Evolutionary conservation across 2,113 vertebrate species (phyloP).

Genomic region (Campylorhamphus procurvoides): DNA sequence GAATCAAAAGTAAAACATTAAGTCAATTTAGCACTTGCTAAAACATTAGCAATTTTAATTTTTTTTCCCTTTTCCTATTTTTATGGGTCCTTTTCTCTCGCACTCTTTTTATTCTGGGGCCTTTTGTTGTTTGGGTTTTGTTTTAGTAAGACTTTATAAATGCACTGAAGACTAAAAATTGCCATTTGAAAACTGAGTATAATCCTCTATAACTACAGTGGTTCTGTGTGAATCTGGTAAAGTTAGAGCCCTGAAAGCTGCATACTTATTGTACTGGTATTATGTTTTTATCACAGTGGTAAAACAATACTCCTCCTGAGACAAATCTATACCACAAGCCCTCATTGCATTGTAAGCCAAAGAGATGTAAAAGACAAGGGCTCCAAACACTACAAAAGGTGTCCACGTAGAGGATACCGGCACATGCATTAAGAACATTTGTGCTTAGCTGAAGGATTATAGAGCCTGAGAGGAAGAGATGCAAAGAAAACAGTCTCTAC

Average conservation of each 20-base stretch:
- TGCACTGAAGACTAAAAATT: not conserved
- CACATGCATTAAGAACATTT: not conserved
- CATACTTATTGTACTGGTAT: not conserved
- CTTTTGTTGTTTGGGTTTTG: not conserved
- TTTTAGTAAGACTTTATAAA: not conserved
- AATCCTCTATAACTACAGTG: not conserved
- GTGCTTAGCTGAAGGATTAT: not conserved
- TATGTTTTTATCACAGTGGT: not conserved
- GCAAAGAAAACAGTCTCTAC: not conserved
- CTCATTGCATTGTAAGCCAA: not conserved
- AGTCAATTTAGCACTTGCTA: not conserved
- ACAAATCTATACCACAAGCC: not conserved
- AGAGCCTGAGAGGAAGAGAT: not conserved
- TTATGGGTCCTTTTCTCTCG: rapidly evolving
- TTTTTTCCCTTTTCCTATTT: not conserved
- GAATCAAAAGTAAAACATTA: not conserved
- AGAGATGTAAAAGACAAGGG: not conserved
- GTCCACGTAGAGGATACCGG: not conserved
- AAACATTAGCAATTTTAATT: not conserved
- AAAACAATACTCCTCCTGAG: not conserved
- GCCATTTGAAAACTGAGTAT: not conserved
- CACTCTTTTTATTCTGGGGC: too few relatives aligned
- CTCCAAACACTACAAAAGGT: not conserved
- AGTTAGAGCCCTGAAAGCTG: not conserved
- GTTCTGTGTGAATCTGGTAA: not conserved